Conservation (phyloP, 2,888 invertebrate species). For the Eupithecia dodoneata region DNA sequence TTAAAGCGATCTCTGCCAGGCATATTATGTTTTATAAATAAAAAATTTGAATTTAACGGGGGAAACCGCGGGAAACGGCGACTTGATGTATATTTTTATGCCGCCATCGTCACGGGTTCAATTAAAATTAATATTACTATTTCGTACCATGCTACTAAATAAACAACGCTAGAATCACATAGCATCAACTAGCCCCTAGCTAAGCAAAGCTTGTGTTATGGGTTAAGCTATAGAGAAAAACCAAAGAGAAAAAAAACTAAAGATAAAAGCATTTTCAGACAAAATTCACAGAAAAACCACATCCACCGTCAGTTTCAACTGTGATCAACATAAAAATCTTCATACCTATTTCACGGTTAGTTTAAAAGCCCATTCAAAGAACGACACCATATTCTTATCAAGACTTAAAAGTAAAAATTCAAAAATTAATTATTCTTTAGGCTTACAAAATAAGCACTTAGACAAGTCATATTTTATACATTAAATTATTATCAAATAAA, state of each 20-base stretch:
- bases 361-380: slow-evolving; percentile 1
- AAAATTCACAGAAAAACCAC: slow-evolving; percentile 1
- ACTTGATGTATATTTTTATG: too few relatives aligned
- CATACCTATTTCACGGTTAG: slow-evolving; percentile 5
- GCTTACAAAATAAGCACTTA: too few relatives aligned
- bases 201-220: neutral
- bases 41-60: too few relatives aligned
- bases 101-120: too few relatives aligned
- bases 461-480: too few relatives aligned
- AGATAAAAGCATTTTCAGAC: neutral
- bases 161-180: neutral
- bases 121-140: too few relatives aligned
- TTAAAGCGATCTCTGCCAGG: too few relatives aligned
- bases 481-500: too few relatives aligned
- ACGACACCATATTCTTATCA: neutral
- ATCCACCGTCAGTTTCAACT: slow-evolving; percentile 5
- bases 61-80: too few relatives aligned
- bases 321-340: slow-evolving; percentile 1
- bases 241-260: neutral
- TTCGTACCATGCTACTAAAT: neutral
- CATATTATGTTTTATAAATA: too few relatives aligned
- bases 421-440: too few relatives aligned
- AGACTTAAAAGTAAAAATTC: too few relatives aligned
- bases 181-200: neutral
- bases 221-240: neutral